Evolutionary conservation across 2,888 invertebrate genomes (phyloP).

Genomic region (Hyppa rectilinea): DNA sequence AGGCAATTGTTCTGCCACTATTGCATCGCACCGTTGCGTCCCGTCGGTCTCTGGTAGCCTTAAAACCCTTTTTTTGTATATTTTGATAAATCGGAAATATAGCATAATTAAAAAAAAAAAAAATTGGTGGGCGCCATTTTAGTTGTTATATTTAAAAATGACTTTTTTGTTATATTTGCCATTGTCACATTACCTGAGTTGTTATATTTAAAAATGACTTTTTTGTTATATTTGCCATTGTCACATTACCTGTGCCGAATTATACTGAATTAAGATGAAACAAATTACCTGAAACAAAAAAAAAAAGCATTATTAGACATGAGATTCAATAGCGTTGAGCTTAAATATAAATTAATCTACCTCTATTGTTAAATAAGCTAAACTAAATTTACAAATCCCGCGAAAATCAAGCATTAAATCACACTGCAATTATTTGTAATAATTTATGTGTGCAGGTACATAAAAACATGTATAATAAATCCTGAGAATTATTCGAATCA

Average conservation of each 20-base stretch:
- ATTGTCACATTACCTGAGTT: slow-evolving; percentile 1
- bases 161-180: background rate
- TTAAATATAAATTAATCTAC: background rate
- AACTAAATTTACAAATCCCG: background rate
- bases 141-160: background rate
- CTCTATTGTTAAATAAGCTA: background rate
- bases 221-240: background rate
- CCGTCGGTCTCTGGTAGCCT: too few relatives aligned
- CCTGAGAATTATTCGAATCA: slow-evolving; percentile 27
- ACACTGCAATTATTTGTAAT: slow-evolving; percentile 3
- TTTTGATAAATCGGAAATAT: background rate
- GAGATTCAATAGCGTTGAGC: background rate
- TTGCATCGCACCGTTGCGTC: too few relatives aligned
- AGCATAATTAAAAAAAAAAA: background rate
- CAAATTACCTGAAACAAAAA: slow-evolving; percentile 54
- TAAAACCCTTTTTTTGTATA: too few relatives aligned
- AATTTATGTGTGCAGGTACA: background rate
- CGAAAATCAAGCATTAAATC: background rate
- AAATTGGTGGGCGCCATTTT: background rate
- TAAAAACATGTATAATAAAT: background rate
- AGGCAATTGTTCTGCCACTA: too few relatives aligned
- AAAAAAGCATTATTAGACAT: slow-evolving; percentile 1
- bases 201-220: background rate
- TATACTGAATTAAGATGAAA: background rate
- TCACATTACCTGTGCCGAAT: background rate